Evolutionary conservation across 1,140 invertebrate genomes (phyloP).

Genomic region (Mya arenaria): DNA sequence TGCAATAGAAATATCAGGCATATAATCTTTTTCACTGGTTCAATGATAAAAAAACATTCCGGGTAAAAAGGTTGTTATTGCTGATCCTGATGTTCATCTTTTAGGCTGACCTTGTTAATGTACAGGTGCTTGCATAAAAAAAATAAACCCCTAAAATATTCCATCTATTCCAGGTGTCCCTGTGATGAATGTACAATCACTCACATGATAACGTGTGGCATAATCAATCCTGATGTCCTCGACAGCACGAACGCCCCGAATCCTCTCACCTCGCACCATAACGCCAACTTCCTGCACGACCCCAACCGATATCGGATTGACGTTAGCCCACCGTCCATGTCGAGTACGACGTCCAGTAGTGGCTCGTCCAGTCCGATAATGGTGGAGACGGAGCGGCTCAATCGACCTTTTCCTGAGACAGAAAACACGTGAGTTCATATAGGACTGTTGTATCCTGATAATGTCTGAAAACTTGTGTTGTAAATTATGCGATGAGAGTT

Average conservation of each 20-base stretch:
- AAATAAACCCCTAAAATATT: too few species aligned
- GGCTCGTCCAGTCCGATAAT: slow-evolving; percentile 78
- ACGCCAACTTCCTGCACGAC: slow-evolving; percentile 73
- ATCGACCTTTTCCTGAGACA: slow-evolving; percentile 63
- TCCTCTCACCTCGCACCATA: slow-evolving; percentile 49
- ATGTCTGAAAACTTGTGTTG: too few species aligned
- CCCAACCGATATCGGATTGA: slow-evolving; percentile 75
- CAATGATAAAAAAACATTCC: too few species aligned
- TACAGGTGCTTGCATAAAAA: too few species aligned
- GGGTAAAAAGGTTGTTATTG: too few species aligned
- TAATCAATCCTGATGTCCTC: slow-evolving; percentile 77
- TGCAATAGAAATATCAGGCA: too few species aligned
- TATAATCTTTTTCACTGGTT: too few species aligned
- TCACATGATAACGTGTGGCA: slow-evolving; percentile 81
- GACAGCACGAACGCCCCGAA: slow-evolving; percentile 61
- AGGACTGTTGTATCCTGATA: too few species aligned
- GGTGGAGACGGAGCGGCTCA: slow-evolving; percentile 72
- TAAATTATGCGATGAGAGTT: too few species aligned
- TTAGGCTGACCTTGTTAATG: too few species aligned
- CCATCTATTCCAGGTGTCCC: slow-evolving; percentile 80
- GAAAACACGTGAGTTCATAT: slow-evolving; percentile 11
- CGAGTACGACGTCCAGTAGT: slow-evolving; percentile 78
- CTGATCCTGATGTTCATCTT: too few species aligned
- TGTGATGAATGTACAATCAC: slow-evolving; percentile 81
- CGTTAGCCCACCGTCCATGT: slow-evolving; percentile 79